phyloP scores from a whole-genome alignment of 2,113 vertebrate genomes.

The Grallaria varia region DNA sequence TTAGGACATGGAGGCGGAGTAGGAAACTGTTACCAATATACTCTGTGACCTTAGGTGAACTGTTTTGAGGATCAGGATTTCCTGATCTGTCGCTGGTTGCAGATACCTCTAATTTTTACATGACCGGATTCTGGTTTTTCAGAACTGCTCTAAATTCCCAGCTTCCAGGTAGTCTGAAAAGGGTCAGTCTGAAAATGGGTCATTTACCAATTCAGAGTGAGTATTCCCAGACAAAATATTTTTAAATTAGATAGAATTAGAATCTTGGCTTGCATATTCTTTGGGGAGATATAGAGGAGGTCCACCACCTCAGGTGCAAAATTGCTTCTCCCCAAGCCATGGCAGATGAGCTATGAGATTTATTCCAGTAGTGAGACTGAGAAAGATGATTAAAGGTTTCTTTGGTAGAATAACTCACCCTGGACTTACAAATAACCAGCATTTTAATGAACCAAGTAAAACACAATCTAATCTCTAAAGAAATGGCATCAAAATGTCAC shows the following conservation, averaged over 20 bases:
- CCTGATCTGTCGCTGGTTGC: not conserved
- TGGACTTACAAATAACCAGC: not conserved
- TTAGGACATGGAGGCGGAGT: not conserved
- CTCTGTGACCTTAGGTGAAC: not conserved
- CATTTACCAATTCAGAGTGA: not conserved
- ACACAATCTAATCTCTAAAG: not conserved
- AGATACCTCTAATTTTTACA: not conserved
- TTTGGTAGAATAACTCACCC: not conserved
- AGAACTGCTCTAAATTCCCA: not conserved
- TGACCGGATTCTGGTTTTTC: not conserved
- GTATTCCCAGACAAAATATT: not conserved
- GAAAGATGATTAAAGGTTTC: not conserved
- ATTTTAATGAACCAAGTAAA: not conserved
- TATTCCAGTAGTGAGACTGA: not conserved
- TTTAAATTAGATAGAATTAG: not conserved
- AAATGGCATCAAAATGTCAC: not conserved
- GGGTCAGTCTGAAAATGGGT: not conserved
- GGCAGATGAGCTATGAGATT: not conserved
- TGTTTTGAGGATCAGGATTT: not conserved
- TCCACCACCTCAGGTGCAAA: not conserved
- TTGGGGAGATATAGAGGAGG: too few species aligned
- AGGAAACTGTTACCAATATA: not conserved
- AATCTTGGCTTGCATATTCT: not conserved
- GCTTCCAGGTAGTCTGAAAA: not conserved
- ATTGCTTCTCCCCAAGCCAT: not conserved